These are phyloP conservation scores for Belgica antarctica DNA, from an alignment of 2,888 invertebrate species.

Conservation along the genomic window DNA sequence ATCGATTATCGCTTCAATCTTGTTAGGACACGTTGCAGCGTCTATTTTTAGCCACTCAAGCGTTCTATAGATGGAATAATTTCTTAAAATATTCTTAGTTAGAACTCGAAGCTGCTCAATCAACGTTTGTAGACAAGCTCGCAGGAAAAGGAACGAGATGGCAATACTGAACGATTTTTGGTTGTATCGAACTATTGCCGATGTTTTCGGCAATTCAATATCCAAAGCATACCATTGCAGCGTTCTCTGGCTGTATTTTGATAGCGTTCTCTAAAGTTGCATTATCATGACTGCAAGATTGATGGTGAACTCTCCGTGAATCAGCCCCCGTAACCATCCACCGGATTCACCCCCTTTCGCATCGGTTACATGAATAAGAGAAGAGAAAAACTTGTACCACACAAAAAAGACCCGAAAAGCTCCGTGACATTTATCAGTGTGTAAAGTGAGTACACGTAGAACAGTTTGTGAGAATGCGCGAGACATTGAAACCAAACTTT, in stretches of 20 bases:
- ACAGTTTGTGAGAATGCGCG: conserved; percentile 40
- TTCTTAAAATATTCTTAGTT: neutral
- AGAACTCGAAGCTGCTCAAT: neutral
- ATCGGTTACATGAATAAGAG: neutral
- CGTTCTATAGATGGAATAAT: neutral
- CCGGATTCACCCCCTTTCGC: neutral
- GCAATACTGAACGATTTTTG: neutral
- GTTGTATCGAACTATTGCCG: conserved; percentile 17
- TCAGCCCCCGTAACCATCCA: no score
- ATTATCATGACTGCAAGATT: no score
- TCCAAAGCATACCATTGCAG: no score
- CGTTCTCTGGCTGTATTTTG: no score
- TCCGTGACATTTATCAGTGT: conserved; percentile 5
- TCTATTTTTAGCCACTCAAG: neutral
- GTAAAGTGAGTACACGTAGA: neutral
- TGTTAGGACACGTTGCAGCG: no score
- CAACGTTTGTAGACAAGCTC: neutral
- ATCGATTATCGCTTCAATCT: no score
- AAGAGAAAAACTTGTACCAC: no score
- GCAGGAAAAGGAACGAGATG: conserved; percentile 5
- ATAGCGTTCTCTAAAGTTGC: no score
- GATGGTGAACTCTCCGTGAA: no score
- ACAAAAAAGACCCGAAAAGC: neutral
- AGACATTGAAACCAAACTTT: neutral
- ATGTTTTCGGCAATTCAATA: no score